Percentiles rank a stretch among this genome's conserved stretches.
These are phyloP conservation scores for Clamator glandarius DNA, from an alignment of 2,797 vertebrate genomes.

Conservation along the genomic window DNA sequence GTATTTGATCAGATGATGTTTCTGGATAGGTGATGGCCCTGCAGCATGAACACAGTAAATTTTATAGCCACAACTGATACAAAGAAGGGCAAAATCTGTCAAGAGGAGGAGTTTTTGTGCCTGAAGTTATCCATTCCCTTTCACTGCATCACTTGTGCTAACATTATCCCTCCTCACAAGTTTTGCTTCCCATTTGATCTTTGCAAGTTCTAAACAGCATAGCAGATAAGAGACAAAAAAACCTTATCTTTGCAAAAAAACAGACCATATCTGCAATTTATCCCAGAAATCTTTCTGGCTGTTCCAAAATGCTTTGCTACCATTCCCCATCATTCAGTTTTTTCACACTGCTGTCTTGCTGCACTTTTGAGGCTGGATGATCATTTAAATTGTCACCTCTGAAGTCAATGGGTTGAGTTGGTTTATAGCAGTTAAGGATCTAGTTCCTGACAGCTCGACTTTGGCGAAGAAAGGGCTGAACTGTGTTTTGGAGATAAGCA, in stretches of 20 bases:
- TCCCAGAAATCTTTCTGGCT: neutral
- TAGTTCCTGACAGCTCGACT: neutral
- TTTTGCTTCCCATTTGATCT: neutral
- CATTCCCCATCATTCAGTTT: neutral
- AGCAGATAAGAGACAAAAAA: neutral
- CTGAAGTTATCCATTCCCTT: neutral
- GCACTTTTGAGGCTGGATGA: neutral
- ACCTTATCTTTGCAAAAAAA: neutral
- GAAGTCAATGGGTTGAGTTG: neutral
- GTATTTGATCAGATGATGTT: neutral
- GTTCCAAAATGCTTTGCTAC: neutral
- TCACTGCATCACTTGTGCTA: neutral
- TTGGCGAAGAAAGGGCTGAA: constrained; percentile 45
- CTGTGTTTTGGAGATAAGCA: constrained; percentile 60
- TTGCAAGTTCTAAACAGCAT: neutral
- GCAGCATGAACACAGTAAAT: neutral
- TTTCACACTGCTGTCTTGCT: neutral
- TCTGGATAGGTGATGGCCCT: neutral
- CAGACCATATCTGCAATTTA: neutral
- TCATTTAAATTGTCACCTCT: constrained; percentile 27
- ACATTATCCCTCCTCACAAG: neutral
- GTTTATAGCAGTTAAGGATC: constrained; percentile 40
- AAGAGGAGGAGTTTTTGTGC: neutral
- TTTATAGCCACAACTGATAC: neutral
- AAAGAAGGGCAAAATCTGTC: neutral